A percentile compares a stretch with the other conserved stretches of the same genome.
Conservation (phyloP, 2,888 invertebrate genomes). For the Eupithecia subumbrata region DNA sequence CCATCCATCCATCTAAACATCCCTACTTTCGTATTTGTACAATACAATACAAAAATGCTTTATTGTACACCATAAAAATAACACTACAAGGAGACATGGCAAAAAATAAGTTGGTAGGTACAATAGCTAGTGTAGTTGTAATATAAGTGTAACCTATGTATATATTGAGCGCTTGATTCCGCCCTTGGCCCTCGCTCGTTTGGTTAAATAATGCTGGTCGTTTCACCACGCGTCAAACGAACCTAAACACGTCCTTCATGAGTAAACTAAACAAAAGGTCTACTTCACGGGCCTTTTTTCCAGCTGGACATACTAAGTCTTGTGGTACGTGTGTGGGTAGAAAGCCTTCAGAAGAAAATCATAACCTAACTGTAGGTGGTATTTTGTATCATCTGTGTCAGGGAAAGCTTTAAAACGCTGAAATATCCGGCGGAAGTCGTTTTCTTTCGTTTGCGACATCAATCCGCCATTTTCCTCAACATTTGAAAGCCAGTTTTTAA, state of each 20-base stretch:
- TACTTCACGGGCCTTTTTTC: background rate
- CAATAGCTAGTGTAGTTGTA: too few relatives aligned
- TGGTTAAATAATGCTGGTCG: background rate
- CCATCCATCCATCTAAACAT: too few relatives aligned
- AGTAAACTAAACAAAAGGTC: background rate
- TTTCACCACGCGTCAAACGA: background rate
- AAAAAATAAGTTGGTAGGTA: too few relatives aligned
- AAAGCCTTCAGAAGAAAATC: background rate
- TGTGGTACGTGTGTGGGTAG: background rate
- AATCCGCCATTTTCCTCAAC: background rate
- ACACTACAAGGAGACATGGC: too few relatives aligned
- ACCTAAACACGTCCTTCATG: background rate
- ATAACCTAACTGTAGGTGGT: background rate
- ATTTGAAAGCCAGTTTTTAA: slow-evolving; percentile 8
- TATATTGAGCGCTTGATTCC: background rate
- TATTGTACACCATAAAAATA: too few relatives aligned
- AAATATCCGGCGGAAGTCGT: slow-evolving; percentile 11
- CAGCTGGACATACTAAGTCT: background rate
- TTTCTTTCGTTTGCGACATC: background rate
- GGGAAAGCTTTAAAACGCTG: background rate
- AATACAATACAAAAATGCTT: too few relatives aligned
- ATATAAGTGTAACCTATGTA: too few relatives aligned
- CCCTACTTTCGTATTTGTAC: too few relatives aligned
- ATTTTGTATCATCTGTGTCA: background rate
- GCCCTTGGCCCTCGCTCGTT: background rate